Evolutionary conservation across 2,888 invertebrate species (phyloP).

Genomic region (Cepaea hortensis): DNA sequence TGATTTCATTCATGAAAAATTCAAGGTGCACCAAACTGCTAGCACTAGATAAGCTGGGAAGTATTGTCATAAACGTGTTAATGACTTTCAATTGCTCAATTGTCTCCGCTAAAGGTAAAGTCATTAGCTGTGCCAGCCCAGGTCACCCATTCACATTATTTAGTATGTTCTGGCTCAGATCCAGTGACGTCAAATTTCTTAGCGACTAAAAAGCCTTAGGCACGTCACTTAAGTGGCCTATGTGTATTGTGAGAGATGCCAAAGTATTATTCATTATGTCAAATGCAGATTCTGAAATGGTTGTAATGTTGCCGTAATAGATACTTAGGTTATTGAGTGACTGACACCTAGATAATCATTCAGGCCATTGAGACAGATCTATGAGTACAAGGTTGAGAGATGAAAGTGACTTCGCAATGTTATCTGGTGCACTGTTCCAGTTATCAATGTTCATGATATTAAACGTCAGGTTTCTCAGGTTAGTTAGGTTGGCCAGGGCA

Average conservation of each 20-base stretch:
- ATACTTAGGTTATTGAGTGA: not conserved
- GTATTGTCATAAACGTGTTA: not conserved
- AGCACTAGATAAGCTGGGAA: not conserved
- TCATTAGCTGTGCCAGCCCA: not conserved
- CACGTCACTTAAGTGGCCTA: not conserved
- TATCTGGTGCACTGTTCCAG: not conserved
- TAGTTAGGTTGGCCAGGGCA: not conserved
- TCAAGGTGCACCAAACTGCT: no score
- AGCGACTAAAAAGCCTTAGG: not conserved
- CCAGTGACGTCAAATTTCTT: not conserved
- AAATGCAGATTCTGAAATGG: not conserved
- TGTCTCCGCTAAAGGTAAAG: not conserved
- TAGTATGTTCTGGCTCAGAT: not conserved
- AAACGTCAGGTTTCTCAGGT: not conserved
- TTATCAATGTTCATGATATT: not conserved
- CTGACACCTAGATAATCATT: not conserved
- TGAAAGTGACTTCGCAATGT: not conserved
- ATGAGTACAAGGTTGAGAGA: not conserved
- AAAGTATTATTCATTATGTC: not conserved
- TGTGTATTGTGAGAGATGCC: not conserved
- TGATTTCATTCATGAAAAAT: no score
- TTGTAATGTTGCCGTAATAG: not conserved
- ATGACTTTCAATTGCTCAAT: not conserved
- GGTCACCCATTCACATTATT: not conserved
- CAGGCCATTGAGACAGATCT: not conserved